Conservation (phyloP, 2,797 vertebrate species). For the Carduelis carduelis region DNA sequence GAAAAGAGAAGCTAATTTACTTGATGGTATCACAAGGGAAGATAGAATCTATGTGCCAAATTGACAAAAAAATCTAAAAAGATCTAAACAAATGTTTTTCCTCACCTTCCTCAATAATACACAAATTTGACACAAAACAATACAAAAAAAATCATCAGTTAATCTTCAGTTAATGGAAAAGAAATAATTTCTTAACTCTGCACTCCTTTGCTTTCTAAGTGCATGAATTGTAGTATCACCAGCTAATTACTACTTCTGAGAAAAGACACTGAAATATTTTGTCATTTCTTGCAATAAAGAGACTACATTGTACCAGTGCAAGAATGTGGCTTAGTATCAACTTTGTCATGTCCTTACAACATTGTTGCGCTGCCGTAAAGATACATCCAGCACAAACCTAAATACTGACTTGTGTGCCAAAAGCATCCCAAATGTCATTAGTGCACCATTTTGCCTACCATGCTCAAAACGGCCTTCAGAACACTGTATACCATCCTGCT, state of each 20-base stretch:
- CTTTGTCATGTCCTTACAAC: accelerated
- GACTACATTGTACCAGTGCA: background rate
- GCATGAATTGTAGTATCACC: background rate
- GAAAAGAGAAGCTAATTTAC: background rate
- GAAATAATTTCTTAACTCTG: background rate
- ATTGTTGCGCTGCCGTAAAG: background rate
- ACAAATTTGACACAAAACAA: background rate
- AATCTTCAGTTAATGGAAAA: background rate
- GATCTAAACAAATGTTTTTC: background rate
- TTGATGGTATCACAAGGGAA: background rate
- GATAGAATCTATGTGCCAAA: background rate
- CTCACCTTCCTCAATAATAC: background rate
- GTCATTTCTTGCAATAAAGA: background rate
- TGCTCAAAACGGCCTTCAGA: background rate
- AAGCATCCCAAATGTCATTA: background rate
- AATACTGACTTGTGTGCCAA: background rate
- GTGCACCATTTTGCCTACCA: background rate
- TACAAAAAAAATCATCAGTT: background rate
- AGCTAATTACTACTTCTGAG: background rate
- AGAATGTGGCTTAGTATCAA: background rate
- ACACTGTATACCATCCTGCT: background rate
- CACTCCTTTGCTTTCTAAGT: background rate
- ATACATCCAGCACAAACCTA: background rate
- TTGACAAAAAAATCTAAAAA: background rate
- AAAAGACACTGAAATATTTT: background rate